Evolutionary conservation across 2,797 vertebrate genomes (phyloP).

Genomic region (Podargus strigoides): DNA sequence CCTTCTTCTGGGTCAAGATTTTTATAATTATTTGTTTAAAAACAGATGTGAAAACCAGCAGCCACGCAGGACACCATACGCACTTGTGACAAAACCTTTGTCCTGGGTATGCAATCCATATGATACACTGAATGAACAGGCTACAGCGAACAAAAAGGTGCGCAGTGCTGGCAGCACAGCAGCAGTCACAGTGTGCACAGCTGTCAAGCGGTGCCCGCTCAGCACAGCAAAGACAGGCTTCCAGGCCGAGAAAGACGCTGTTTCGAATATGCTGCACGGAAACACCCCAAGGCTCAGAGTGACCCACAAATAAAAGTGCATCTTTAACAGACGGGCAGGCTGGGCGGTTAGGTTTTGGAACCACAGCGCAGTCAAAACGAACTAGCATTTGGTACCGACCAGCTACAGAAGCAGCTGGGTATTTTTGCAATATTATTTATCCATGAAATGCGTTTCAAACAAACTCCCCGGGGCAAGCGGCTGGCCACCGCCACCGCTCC

Average conservation of each 20-base stretch:
- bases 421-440: accelerated
- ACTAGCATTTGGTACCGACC: not conserved
- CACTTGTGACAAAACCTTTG: not conserved
- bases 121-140: not conserved
- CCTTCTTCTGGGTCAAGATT: not conserved
- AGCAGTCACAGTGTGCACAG: not conserved
- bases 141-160: no score
- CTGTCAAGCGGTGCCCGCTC: not conserved
- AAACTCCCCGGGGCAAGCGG: not conserved
- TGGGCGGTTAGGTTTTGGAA: not conserved
- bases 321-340: not conserved
- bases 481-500: not conserved
- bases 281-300: not conserved
- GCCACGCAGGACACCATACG: accelerated
- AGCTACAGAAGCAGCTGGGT: not conserved
- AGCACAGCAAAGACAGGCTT: not conserved
- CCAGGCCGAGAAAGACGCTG: not conserved
- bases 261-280: not conserved
- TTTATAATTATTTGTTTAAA: not conserved
- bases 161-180: not conserved
- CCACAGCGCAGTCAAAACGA: not conserved
- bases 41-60: not conserved
- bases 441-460: accelerated
- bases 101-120: not conserved
- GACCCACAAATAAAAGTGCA: not conserved